Evolutionary conservation across 2,113 vertebrate genomes (phyloP).

Genomic region (Aramus guarauna): DNA sequence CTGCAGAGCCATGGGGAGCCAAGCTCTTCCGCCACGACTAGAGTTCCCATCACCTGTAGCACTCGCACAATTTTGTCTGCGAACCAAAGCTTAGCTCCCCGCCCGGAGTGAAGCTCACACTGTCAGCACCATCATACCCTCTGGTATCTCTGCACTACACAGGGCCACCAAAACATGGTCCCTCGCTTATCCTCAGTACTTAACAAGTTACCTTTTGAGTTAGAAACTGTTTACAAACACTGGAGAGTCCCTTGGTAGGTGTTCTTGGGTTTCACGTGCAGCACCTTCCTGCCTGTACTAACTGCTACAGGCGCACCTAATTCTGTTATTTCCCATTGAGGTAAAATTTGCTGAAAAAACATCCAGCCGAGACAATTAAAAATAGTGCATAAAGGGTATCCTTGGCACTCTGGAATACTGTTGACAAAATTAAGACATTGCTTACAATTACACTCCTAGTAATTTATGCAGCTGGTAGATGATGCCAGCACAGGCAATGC

Average conservation of each 20-base stretch:
- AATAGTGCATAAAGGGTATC: not conserved
- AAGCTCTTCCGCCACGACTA: not conserved
- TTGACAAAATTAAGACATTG: slow-evolving; percentile 65
- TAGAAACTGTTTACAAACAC: not conserved
- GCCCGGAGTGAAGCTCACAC: fast-evolving
- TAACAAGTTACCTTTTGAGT: not conserved
- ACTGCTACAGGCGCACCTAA: not conserved
- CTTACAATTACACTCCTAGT: slow-evolving; percentile 34
- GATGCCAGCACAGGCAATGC: slow-evolving; percentile 31
- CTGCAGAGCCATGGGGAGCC: not conserved
- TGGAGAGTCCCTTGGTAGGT: not conserved
- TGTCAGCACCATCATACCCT: not conserved
- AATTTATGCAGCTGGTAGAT: slow-evolving; percentile 45
- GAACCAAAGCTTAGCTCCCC: not conserved
- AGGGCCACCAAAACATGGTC: not conserved
- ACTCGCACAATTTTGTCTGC: fast-evolving
- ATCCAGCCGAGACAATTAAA: not conserved
- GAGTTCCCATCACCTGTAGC: not conserved
- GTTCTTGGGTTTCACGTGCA: not conserved
- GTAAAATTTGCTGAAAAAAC: not conserved
- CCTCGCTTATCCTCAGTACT: not conserved
- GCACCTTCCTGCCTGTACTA: not conserved
- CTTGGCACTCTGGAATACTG: not conserved
- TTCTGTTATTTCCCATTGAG: not conserved
- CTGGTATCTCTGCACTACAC: not conserved